Evolutionary conservation across 2,113 vertebrate species (phyloP).

Genomic region (Gymnarchus niloticus): DNA sequence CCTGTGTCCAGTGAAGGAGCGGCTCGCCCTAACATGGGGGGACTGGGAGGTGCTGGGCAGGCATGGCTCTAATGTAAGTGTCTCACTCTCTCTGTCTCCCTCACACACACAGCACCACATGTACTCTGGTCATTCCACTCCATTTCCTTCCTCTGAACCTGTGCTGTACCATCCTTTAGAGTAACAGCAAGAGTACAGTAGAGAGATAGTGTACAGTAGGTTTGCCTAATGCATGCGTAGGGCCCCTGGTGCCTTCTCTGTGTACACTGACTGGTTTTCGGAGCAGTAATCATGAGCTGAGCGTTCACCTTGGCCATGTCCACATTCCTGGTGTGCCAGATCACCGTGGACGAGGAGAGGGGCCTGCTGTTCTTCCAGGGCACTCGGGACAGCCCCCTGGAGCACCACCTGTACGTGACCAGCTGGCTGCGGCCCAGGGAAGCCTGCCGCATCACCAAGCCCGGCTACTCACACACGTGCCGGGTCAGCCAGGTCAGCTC

Average conservation of each 20-base stretch:
- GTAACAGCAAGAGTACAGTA: too few species aligned
- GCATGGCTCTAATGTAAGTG: constrained; percentile 69
- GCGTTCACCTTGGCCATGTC: background rate
- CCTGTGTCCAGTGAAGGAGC: constrained; percentile 69
- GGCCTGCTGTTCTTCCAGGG: constrained; percentile 75
- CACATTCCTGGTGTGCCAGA: constrained; percentile 42
- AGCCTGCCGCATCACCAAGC: constrained; percentile 64
- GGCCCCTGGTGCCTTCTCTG: background rate
- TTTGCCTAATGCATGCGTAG: background rate
- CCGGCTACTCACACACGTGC: constrained; percentile 72
- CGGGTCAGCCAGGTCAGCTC: constrained; percentile 69
- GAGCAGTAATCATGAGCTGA: background rate
- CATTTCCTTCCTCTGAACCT: background rate
- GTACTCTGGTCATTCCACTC: too few species aligned
- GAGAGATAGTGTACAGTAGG: background rate
- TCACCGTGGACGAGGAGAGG: constrained; percentile 70
- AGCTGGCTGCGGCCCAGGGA: constrained; percentile 63
- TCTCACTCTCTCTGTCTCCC: too few species aligned
- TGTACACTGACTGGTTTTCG: background rate
- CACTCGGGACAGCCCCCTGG: constrained; percentile 68
- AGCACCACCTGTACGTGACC: constrained; percentile 75
- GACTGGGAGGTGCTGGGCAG: constrained; percentile 74
- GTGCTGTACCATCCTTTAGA: too few species aligned
- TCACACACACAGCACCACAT: background rate
- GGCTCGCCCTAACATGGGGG: constrained; percentile 65